Conservation (phyloP, 2,888 invertebrate genomes). For the Leucophenga maculata region DNA sequence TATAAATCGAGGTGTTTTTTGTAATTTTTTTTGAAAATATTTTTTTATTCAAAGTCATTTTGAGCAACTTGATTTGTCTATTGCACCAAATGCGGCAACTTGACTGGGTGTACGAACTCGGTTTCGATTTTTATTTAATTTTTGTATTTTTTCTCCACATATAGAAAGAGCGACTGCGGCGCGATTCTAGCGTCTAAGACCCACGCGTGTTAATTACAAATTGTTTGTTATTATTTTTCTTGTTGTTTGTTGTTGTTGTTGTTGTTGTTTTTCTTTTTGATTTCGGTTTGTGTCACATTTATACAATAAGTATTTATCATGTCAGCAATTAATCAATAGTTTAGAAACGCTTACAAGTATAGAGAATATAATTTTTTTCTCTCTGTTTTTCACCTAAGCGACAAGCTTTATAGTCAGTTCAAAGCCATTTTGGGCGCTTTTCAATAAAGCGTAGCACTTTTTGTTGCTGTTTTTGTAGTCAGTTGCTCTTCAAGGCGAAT, state of each 20-base stretch:
- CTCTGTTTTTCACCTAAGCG: constrained; percentile 18
- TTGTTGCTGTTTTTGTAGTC: not conserved
- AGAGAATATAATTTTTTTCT: constrained; percentile 31
- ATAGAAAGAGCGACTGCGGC: not conserved
- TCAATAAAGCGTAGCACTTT: not conserved
- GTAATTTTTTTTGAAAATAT: not conserved
- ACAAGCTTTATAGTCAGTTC: constrained; percentile 3
- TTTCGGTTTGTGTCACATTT: constrained; percentile 57
- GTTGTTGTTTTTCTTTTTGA: constrained; percentile 11
- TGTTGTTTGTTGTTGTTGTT: constrained; percentile 26
- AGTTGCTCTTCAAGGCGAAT: constrained; percentile 13
- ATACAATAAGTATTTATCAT: constrained; percentile 61
- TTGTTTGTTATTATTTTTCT: constrained; percentile 56
- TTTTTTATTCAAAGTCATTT: no score
- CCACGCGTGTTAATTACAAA: constrained; percentile 66
- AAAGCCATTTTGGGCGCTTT: constrained; percentile 19
- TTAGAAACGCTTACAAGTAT: no score
- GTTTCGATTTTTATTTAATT: no score
- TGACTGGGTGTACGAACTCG: constrained; percentile 33
- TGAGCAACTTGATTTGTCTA: not conserved
- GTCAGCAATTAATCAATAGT: constrained; percentile 62
- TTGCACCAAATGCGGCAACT: constrained; percentile 47
- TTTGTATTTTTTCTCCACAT: no score
- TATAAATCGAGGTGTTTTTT: not conserved
- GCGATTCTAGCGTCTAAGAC: constrained; percentile 39